Conservation (phyloP, 1,140 invertebrate genomes). For the Notospermus geniculatus region DNA sequence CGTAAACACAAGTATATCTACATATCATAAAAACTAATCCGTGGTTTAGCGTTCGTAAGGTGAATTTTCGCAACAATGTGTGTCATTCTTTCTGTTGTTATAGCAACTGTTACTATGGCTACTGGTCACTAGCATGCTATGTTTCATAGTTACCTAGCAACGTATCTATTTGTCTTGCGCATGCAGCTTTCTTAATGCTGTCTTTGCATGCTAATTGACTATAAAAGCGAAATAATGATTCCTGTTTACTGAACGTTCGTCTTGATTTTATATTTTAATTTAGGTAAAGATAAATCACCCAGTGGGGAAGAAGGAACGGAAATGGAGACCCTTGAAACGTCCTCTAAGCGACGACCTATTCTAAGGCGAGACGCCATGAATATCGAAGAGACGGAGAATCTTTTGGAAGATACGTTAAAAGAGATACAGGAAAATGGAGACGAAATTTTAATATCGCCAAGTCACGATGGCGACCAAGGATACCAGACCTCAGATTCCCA, state of each 20-base stretch:
- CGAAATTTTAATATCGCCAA: not conserved
- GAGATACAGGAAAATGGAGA: conserved; percentile 7
- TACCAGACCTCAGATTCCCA: not conserved
- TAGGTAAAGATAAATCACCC: not conserved
- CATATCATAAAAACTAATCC: no score
- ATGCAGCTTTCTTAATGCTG: not conserved
- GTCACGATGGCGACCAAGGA: not conserved
- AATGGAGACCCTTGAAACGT: not conserved
- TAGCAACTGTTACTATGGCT: no score
- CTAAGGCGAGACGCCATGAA: conserved; percentile 68
- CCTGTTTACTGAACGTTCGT: not conserved
- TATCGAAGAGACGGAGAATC: conserved; percentile 74
- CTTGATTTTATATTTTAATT: not conserved
- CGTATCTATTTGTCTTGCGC: no score
- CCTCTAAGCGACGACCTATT: conserved; percentile 66
- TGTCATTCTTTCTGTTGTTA: no score
- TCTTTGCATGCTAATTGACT: not conserved
- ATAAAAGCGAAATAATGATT: not conserved
- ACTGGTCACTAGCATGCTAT: no score
- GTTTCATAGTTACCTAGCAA: no score
- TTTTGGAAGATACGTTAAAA: conserved; percentile 40
- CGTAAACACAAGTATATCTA: no score
- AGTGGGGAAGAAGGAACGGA: not conserved
- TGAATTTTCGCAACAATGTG: no score
- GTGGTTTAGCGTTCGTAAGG: no score